Percentiles rank a stretch among this genome's conserved stretches.
Evolutionary conservation across 2,113 vertebrate species (phyloP).

Genomic region (Cercocebus atys): DNA sequence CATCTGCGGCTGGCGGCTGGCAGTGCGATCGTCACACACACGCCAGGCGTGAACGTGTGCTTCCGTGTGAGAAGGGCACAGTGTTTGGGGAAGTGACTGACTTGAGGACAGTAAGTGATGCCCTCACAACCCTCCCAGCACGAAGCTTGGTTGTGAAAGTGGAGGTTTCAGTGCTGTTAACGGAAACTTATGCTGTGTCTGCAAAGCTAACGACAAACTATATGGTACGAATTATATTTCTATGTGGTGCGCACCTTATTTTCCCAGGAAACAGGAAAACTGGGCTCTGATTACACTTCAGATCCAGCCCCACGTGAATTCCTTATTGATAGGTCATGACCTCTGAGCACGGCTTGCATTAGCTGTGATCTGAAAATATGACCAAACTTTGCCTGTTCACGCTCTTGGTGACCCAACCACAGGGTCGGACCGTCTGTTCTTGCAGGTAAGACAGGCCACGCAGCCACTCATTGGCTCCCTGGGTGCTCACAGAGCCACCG

Average conservation of each 20-base stretch:
- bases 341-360: too few species aligned
- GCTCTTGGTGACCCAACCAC: not conserved
- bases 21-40: slow-evolving; percentile 55
- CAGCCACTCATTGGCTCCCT: not conserved
- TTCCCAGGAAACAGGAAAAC: not conserved
- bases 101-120: slow-evolving; percentile 44
- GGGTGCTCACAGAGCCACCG: not conserved
- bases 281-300: not conserved
- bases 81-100: slow-evolving; percentile 57
- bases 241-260: accelerated
- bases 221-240: not conserved
- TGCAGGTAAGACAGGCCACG: too few species aligned
- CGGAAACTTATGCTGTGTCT: not conserved
- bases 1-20: slow-evolving; percentile 63
- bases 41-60: slow-evolving; percentile 69
- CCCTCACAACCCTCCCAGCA: not conserved
- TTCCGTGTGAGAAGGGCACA: slow-evolving; percentile 47
- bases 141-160: not conserved
- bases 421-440: not conserved
- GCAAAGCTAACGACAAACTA: not conserved
- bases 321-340: too few species aligned
- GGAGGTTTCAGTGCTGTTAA: not conserved
- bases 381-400: not conserved
- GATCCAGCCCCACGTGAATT: not conserved
- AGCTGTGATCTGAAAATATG: not conserved